Evolutionary conservation across 1,140 invertebrate genomes (phyloP).

Genomic region (Zophobas morio): DNA sequence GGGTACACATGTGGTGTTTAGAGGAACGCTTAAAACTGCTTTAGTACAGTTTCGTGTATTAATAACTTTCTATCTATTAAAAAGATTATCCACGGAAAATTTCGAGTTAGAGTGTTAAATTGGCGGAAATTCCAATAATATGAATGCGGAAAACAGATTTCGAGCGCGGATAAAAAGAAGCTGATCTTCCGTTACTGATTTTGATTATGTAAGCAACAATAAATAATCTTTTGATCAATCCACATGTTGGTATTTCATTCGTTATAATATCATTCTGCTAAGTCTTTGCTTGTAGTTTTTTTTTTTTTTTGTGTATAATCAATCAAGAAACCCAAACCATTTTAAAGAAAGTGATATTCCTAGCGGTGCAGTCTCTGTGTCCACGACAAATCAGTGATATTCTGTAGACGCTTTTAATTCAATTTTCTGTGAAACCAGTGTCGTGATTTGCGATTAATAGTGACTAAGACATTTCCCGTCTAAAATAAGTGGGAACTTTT

Average conservation of each 20-base stretch:
- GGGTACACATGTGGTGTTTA: slow-evolving; percentile 15
- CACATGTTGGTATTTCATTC: neutral
- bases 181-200: neutral
- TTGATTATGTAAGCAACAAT: neutral
- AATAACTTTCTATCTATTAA: slow-evolving; percentile 18
- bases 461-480: neutral
- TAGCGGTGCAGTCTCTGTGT: neutral
- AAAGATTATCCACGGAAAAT: slow-evolving; percentile 35
- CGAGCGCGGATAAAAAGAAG: neutral
- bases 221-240: too few relatives aligned
- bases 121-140: slow-evolving; percentile 27
- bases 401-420: slow-evolving; percentile 19
- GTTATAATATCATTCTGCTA: neutral
- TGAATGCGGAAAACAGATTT: slow-evolving; percentile 26
- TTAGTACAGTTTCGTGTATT: neutral
- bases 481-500: slow-evolving; percentile 3
- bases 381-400: neutral
- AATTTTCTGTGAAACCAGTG: slow-evolving; percentile 23
- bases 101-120: slow-evolving; percentile 24
- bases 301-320: slow-evolving; percentile 1
- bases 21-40: neutral
- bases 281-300: neutral
- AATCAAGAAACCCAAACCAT: slow-evolving; percentile 2
- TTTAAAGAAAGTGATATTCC: slow-evolving; percentile 3
- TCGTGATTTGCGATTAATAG: neutral